A percentile compares a stretch with the other conserved stretches of the same genome.
Evolutionary conservation across 1,140 invertebrate genomes (phyloP).

Genomic region (Trichonephila clavipes): DNA sequence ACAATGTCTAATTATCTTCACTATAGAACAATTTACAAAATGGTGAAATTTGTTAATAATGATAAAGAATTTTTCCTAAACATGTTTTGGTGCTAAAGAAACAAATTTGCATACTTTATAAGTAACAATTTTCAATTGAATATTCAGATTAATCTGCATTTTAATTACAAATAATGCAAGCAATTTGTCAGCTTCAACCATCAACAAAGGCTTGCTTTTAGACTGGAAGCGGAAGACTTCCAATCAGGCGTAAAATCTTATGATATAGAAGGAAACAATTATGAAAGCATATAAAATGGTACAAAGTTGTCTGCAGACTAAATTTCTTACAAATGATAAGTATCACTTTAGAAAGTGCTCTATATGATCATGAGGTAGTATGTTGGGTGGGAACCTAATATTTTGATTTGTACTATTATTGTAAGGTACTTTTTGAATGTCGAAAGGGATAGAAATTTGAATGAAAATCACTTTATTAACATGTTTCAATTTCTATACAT

Average conservation of each 20-base stretch:
- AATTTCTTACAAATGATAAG: not conserved
- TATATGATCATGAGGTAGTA: not conserved
- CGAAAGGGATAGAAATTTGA: no score
- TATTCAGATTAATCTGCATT: no score
- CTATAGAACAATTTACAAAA: no score
- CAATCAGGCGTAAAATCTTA: not conserved
- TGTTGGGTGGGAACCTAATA: not conserved
- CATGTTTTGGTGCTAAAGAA: no score
- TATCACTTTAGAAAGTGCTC: slow-evolving; percentile 1
- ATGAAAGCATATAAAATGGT: not conserved
- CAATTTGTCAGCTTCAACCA: not conserved
- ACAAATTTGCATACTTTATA: no score
- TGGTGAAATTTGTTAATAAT: no score
- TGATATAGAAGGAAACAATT: not conserved
- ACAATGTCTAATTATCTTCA: not conserved
- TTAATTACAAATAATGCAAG: no score
- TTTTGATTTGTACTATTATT: slow-evolving; percentile 6
- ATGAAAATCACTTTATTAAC: no score
- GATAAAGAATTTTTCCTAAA: no score
- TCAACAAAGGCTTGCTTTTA: not conserved
- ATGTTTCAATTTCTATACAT: no score
- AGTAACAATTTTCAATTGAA: no score
- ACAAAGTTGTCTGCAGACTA: not conserved
- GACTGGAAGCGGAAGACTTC: not conserved
- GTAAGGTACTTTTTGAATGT: not conserved